phyloP scores from a whole-genome alignment of 1,140 invertebrate genomes.

The Zophobas morio region DNA sequence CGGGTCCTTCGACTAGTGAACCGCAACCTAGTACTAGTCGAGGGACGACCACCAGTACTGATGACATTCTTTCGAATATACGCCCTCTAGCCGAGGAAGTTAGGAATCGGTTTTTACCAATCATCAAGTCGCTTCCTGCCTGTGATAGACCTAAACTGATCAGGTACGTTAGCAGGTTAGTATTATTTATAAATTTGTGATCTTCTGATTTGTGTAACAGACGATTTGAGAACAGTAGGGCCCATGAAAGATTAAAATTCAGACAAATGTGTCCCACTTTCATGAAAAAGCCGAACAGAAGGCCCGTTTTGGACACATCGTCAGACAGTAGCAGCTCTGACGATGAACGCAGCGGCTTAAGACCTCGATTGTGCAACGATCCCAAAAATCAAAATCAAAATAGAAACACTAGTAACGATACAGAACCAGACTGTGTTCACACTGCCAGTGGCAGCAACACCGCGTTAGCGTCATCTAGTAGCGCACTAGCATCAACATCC shows the following conservation, averaged over 20 bases:
- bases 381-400: constrained; percentile 22
- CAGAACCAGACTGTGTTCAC: constrained; percentile 27
- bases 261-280: constrained; percentile 59
- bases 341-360: constrained; percentile 54
- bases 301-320: constrained; percentile 57
- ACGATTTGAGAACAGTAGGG: constrained; percentile 60
- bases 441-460: constrained; percentile 21
- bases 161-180: constrained; percentile 42
- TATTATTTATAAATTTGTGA: neutral
- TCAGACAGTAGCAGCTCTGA: constrained; percentile 63
- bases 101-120: constrained; percentile 58
- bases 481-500: constrained; percentile 2
- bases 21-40: constrained; percentile 6
- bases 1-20: constrained; percentile 5
- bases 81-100: constrained; percentile 59
- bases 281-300: constrained; percentile 52
- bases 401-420: constrained; percentile 6
- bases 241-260: constrained; percentile 54
- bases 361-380: constrained; percentile 13
- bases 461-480: constrained; percentile 1
- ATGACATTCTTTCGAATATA: constrained; percentile 55
- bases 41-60: constrained; percentile 37
- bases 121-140: constrained; percentile 59
- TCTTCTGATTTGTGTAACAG: constrained; percentile 43
- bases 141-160: constrained; percentile 58